Percentiles rank a stretch among this genome's conserved stretches.
phyloP scores from a whole-genome alignment of 1,140 invertebrate species.

The Bursaphelenchus mucronatus region DNA sequence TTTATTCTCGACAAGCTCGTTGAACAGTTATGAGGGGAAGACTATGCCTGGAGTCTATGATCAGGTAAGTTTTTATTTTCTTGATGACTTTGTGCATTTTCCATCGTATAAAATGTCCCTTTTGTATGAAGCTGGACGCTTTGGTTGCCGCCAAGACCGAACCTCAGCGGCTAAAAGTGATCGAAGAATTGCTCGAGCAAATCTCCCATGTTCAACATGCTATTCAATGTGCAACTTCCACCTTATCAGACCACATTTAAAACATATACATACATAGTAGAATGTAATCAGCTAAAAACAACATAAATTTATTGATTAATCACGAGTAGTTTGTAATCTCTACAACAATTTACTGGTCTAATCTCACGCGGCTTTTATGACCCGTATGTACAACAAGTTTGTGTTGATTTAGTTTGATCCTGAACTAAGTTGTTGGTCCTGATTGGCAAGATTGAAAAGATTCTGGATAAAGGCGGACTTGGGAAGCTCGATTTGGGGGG shows the following conservation, averaged over 20 bases:
- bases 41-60: conserved; percentile 52
- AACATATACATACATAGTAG: no score
- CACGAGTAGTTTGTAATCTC: no score
- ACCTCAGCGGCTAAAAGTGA: conserved; percentile 4
- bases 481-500: no score
- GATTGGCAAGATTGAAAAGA: no score
- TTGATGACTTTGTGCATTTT: not conserved
- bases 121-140: conserved; percentile 37
- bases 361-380: no score
- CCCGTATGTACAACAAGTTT: no score
- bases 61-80: conserved; percentile 26
- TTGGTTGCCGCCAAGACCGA: conserved; percentile 24
- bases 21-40: conserved; percentile 37
- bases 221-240: conserved; percentile 48
- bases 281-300: no score
- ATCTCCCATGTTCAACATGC: conserved; percentile 45
- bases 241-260: conserved; percentile 12
- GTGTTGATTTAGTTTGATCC: no score
- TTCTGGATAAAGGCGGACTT: no score
- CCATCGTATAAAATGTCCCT: conserved; percentile 8
- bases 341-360: no score
- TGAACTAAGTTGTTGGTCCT: no score
- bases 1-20: conserved; percentile 44
- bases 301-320: no score
- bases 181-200: conserved; percentile 36